Percentiles rank a stretch among this genome's conserved stretches.
Evolutionary conservation across 2,113 vertebrate species (phyloP).

Genomic region (Rhynchopsitta pachyrhyncha): DNA sequence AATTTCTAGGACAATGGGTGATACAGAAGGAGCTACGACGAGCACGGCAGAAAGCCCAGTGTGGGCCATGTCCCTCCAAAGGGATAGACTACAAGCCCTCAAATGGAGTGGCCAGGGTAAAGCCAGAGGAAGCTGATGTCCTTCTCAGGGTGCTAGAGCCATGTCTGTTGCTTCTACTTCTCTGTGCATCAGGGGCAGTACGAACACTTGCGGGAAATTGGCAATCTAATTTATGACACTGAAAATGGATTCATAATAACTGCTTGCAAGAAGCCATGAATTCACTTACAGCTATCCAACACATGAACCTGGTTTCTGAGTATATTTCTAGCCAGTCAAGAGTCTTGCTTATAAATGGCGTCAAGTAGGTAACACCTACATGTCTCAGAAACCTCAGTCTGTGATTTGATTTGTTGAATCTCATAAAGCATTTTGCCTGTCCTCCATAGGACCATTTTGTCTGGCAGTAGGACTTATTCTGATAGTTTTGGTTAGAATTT

Average conservation of each 20-base stretch:
- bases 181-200: not conserved
- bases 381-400: not conserved
- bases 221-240: not conserved
- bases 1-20: rapidly evolving
- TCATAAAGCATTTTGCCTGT: not conserved
- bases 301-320: not conserved
- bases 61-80: rapidly evolving
- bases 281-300: not conserved
- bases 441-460: rapidly evolving
- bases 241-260: not conserved
- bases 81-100: not conserved
- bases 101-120: not conserved
- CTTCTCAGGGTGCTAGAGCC: not conserved
- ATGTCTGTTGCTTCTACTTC: not conserved
- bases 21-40: not conserved
- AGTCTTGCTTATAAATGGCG: not conserved
- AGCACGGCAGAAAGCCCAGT: not conserved
- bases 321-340: not conserved
- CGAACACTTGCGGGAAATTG: not conserved
- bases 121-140: not conserved
- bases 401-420: not conserved
- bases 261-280: not conserved
- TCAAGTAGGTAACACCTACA: not conserved
- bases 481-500: not conserved
- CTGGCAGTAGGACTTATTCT: not conserved